Conservation (phyloP, 2,113 vertebrate species). For the Cavia aperea region DNA sequence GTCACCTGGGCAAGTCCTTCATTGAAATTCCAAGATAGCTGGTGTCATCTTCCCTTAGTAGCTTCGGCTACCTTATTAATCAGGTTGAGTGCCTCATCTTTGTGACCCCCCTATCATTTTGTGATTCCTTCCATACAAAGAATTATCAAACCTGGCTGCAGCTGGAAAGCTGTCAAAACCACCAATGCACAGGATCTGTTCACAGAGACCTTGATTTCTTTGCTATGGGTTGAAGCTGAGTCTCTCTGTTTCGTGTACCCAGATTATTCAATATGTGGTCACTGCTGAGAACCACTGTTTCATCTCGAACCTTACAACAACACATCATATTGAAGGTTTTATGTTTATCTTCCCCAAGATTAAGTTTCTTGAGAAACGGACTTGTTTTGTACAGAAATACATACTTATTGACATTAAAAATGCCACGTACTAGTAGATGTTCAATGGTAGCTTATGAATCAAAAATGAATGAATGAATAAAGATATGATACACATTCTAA, state of each 20-base stretch:
- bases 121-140: background rate
- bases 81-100: background rate
- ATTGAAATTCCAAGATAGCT: background rate
- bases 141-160: background rate
- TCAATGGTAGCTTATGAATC: conserved; percentile 4
- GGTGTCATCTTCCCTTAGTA: background rate
- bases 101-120: background rate
- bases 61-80: background rate
- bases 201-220: background rate
- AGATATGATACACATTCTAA: background rate
- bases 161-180: background rate
- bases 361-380: background rate
- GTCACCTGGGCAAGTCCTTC: background rate
- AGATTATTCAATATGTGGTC: background rate
- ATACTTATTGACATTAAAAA: background rate
- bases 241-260: background rate
- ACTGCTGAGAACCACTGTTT: background rate
- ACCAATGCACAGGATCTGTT: background rate
- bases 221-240: background rate
- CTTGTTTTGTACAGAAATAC: conserved; percentile 2
- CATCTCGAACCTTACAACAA: background rate
- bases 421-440: background rate
- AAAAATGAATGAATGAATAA: background rate
- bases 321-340: background rate
- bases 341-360: background rate